Evolutionary conservation across 1,140 invertebrate species (phyloP), one percentile per base, ranked within the genome.

Genomic region (Bombus turneri): DNA sequence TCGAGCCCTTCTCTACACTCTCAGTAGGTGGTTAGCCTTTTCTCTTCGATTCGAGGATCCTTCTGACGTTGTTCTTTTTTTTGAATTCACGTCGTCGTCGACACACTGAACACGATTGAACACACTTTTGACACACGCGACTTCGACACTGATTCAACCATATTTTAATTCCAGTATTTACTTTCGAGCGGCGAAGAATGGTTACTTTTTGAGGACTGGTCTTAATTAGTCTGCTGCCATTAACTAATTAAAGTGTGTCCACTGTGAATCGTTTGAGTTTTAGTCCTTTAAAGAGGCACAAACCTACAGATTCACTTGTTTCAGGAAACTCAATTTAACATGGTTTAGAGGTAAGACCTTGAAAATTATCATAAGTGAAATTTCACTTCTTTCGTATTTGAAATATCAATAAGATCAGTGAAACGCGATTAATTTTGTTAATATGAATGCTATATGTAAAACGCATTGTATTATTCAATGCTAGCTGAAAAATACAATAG

Each of bases 1-100:
- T 84, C 83, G 68, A 62, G 83, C 76, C 47, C 75, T 41, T 53
- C 69, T 39, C 57, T 37, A 25, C 34, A 3, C 18, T 39, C 34
- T 31, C 71, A 31, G 71, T 22, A 57, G 73, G 39, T 41, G 66
- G 83, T 84, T 84, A 84, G 83, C 75, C 83, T 84, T 84, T 84
- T 71, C 34, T 57, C 53, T 12, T 28, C 80, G 47, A 75, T 87
- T 84, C 85, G 85, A 86, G 71, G 53, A 83, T 74, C 47, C 82
- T 69, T 80, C 59, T 71, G 15, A 31, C 76, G 34, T 80, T 79
- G 47, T 79, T 53, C 77, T 74, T 64, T 57, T 73, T 39, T 34
- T 28, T 15, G 10, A 47, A 28, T 62, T 47, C 53, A 15, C 37
- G 37, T 66, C n/a, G 69, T 28, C 13, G 39, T 47, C 47, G 64